Conservation (phyloP, 2,113 vertebrate species). For the Balaenoptera acutorostrata region DNA sequence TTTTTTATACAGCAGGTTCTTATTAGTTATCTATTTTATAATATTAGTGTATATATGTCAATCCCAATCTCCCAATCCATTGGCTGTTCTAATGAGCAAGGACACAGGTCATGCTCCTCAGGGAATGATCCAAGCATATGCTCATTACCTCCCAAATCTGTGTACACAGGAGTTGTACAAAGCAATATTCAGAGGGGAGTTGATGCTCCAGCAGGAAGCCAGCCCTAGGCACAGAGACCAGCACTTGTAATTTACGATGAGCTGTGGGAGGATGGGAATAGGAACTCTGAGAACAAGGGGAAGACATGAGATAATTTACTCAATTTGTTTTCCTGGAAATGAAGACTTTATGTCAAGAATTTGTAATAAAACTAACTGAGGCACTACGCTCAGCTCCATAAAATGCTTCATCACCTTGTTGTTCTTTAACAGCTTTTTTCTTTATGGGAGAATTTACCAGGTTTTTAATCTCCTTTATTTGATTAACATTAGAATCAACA, state of each 20-base stretch:
- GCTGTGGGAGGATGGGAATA: neutral
- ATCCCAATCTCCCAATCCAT: no score
- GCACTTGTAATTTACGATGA: neutral
- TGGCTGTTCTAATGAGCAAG: no score
- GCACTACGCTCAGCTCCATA: neutral
- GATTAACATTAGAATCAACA: conserved; percentile 33
- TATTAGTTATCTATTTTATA: no score
- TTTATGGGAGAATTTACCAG: neutral
- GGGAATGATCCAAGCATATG: neutral
- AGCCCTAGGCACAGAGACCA: neutral
- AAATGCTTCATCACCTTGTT: conserved; percentile 28
- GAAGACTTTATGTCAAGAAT: conserved; percentile 44
- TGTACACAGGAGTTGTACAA: neutral
- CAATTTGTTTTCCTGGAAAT: conserved; percentile 41
- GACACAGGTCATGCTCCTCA: neutral
- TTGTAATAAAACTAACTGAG: conserved; percentile 46
- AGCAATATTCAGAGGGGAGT: neutral
- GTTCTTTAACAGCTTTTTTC: conserved; percentile 1
- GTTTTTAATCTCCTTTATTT: conserved; percentile 54
- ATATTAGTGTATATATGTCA: no score
- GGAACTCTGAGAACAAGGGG: neutral
- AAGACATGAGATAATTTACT: neutral
- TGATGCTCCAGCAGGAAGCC: neutral
- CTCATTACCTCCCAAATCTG: neutral
- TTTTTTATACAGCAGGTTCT: no score